phyloP scores from a whole-genome alignment of 2,888 invertebrate species.

The Melikaiella ostensackeni region DNA sequence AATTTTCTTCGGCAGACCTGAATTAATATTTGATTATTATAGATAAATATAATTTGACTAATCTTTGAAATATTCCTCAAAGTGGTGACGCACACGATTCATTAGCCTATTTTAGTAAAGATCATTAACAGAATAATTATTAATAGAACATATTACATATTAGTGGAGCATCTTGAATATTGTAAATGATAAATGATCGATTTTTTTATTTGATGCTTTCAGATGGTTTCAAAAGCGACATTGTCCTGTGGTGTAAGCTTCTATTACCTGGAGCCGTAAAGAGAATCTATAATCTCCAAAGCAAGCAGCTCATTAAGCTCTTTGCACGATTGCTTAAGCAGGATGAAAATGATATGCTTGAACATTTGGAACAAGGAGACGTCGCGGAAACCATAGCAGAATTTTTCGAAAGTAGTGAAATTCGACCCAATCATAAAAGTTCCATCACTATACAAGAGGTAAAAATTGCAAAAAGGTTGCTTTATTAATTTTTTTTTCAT shows the following conservation, averaged over 20 bases:
- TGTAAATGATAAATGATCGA: slow-evolving; percentile 13
- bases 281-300: slow-evolving; percentile 94
- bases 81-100: not conserved
- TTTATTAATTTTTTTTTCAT: too few species aligned
- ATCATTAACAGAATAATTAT: not conserved
- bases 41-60: not conserved
- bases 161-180: not conserved
- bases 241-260: slow-evolving; percentile 88
- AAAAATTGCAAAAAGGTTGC: slow-evolving; percentile 24
- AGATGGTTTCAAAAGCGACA: slow-evolving; percentile 86
- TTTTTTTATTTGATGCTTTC: slow-evolving; percentile 69
- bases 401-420: slow-evolving; percentile 84
- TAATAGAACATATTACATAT: not conserved
- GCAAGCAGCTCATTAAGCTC: slow-evolving; percentile 92
- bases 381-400: slow-evolving; percentile 90
- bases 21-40: not conserved
- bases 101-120: not conserved
- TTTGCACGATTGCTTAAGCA: slow-evolving; percentile 89
- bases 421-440: slow-evolving; percentile 84
- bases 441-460: slow-evolving; percentile 84
- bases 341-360: slow-evolving; percentile 89
- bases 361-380: slow-evolving; percentile 93
- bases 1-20: too few species aligned
- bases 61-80: not conserved
- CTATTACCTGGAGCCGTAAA: slow-evolving; percentile 90